phyloP scores from a whole-genome alignment of 2,113 vertebrate species.

The Rhea americana region DNA sequence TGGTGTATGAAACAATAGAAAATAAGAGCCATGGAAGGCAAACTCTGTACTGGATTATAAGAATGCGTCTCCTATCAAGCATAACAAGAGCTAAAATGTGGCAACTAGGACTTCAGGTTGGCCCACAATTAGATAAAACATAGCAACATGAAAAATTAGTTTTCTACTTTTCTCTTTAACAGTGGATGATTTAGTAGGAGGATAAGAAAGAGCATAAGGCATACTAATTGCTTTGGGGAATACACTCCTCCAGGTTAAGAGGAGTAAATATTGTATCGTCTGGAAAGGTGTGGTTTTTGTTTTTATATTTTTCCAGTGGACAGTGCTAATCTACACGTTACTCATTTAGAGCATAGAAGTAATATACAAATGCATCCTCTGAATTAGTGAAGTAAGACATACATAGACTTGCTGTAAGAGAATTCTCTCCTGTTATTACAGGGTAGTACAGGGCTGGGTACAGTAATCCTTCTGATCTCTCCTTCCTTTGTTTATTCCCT shows the following conservation, averaged over 20 bases:
- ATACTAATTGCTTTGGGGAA: constrained; percentile 48
- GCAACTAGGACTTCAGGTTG: not conserved
- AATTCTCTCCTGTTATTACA: not conserved
- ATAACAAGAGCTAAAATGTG: not conserved
- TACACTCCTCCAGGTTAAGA: not conserved
- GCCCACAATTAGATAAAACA: not conserved
- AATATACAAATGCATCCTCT: constrained; percentile 4
- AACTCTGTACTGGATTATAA: not conserved
- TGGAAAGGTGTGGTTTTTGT: constrained; percentile 33
- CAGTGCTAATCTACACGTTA: constrained; percentile 25
- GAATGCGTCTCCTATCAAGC: not conserved
- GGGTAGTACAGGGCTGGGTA: not conserved
- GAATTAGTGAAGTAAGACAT: not conserved
- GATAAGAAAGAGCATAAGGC: not conserved
- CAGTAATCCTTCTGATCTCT: not conserved
- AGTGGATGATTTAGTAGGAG: not conserved
- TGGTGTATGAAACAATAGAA: not conserved
- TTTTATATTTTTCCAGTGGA: constrained; percentile 21
- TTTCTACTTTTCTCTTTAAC: not conserved
- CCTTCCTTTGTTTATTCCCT: not conserved
- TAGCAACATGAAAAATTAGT: not conserved
- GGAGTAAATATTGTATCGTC: constrained; percentile 36
- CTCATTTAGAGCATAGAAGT: not conserved
- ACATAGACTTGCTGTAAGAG: not conserved
- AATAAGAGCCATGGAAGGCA: not conserved